A percentile compares a stretch with the other conserved stretches of the same genome.
Evolutionary conservation across 1,140 invertebrate genomes (phyloP).

Genomic region (Calephelis nemesis): DNA sequence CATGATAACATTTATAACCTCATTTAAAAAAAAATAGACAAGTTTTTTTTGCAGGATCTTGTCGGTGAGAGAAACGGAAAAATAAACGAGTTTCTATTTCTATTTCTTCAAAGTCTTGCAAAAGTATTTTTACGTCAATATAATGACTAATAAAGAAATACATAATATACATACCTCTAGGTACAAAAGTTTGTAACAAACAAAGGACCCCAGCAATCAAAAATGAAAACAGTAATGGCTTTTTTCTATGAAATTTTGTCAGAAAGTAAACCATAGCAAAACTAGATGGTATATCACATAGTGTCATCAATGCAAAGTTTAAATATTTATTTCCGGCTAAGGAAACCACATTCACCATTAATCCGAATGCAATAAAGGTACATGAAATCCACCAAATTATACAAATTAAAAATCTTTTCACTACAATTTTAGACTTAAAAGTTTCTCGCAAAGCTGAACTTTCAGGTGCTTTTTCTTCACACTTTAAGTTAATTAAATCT

Average conservation of each 20-base stretch:
- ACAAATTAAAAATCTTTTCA: conserved; percentile 76
- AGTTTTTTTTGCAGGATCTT: too few relatives aligned
- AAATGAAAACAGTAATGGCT: conserved; percentile 46
- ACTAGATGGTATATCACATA: conserved; percentile 85
- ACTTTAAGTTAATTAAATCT: conserved; percentile 38
- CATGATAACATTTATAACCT: too few relatives aligned
- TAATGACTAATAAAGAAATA: conserved; percentile 12
- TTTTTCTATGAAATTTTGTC: conserved; percentile 49
- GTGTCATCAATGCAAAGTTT: conserved; percentile 83
- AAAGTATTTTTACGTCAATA: too few relatives aligned
- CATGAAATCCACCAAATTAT: conserved; percentile 85
- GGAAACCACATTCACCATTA: conserved; percentile 87
- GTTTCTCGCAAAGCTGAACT: conserved; percentile 35
- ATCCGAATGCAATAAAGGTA: conserved; percentile 88
- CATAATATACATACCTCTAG: conserved; percentile 41
- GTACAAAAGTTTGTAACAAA: conserved; percentile 46
- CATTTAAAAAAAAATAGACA: too few relatives aligned
- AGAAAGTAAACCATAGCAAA: conserved; percentile 71
- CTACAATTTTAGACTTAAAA: conserved; percentile 42
- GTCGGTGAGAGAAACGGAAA: too few relatives aligned
- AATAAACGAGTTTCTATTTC: too few relatives aligned
- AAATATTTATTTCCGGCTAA: conserved; percentile 84
- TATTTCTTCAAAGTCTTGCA: too few relatives aligned
- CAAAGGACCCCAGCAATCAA: conserved; percentile 46
- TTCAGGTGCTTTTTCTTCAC: conserved; percentile 33